Base-by-base conservation (phyloP, 23 tunicate genomes). In the Clavelina lepadiformis region DNA sequence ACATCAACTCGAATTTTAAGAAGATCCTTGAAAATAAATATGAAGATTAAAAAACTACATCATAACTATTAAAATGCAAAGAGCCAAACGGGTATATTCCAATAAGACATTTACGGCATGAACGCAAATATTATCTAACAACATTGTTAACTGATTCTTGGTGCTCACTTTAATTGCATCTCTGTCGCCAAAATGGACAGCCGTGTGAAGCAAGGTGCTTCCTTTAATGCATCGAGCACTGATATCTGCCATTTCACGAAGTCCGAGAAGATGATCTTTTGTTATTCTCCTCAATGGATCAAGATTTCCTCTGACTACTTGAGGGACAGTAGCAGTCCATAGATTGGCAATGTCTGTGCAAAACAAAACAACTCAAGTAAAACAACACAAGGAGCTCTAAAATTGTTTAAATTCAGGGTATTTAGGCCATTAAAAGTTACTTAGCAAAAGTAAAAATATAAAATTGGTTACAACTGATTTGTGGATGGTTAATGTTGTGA, bases 181-280 rank as follows among this genome's bases (percentile, higher is more conserved):
- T n/a, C 65, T 30, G 22, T 81, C 77, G 11, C 61, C 65, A 45
- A 81, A 89, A 70, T 89, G 89, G 4, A 70, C 89, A 35, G 97
- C 97, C 0, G 83, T 81, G 69, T 89, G 97, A 31, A 89, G 78
- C 24, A 89, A 35, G 0, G 89, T 89, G 54, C 83, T 81, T 36
- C 97, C 97, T 31, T 61, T 68, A n/a, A 89, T 21, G 56, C 97
- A 75, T 2, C 88, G 70, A 11, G 97, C 83, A 11, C 75, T 74
- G 29, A 63, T 26, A 35, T 89, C 97, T 11, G 73, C 95, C 95
- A 86, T 86, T 47, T 71, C 80, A 4, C 77, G 61, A 7, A 86
- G 54, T 7, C 95, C 95, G 63, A 77, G 36, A 80, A 86, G 37
- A 49, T 86, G 95, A 66, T 86, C 80, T 35, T 73, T 74, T 26